Percentiles rank a stretch among this genome's conserved stretches.
phyloP scores from a whole-genome alignment of 2,797 vertebrate species.

The Cuculus canorus region DNA sequence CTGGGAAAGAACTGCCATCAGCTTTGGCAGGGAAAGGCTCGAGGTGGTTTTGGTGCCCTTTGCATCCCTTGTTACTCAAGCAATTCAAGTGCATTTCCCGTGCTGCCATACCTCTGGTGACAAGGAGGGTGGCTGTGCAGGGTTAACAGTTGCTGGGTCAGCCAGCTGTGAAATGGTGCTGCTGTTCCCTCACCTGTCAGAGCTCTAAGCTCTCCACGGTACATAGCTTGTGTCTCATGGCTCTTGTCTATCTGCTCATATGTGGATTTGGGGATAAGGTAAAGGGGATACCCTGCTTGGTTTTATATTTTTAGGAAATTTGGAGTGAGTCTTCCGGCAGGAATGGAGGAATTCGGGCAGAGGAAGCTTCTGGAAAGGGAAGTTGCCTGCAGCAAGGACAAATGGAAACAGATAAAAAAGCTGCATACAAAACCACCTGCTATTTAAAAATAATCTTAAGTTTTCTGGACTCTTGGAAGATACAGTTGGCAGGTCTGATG shows the following conservation, averaged over 20 bases:
- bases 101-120: background rate
- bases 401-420: background rate
- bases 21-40: background rate
- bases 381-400: background rate
- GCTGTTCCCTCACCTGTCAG: background rate
- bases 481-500: background rate
- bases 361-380: background rate
- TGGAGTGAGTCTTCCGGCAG: background rate
- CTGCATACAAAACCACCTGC: background rate
- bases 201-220: background rate
- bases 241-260: background rate
- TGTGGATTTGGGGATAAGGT: background rate
- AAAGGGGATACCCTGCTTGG: background rate
- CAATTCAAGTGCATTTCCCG: background rate
- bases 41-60: background rate
- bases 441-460: background rate
- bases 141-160: background rate
- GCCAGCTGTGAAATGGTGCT: background rate
- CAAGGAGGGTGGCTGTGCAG: background rate
- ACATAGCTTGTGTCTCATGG: background rate
- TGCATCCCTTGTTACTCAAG: background rate
- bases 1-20: background rate
- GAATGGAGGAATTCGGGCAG: background rate
- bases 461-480: background rate
- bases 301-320: background rate